A percentile compares a stretch with the other conserved stretches of the same genome.
phyloP scores from a whole-genome alignment of 2,888 invertebrate species.

The Patella pellucida region DNA sequence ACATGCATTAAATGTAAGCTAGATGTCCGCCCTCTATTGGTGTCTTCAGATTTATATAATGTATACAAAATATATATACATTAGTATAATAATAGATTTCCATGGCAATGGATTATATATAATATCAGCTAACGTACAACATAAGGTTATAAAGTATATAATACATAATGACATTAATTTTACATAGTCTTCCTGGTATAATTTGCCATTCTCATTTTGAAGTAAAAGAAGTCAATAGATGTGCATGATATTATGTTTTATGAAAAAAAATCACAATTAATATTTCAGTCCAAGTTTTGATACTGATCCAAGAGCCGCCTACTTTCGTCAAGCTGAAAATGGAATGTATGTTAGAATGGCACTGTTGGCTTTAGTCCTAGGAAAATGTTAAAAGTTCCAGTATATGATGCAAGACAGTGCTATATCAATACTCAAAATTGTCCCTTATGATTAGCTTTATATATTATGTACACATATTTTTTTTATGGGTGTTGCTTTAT shows the following conservation, averaged over 20 bases:
- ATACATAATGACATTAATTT: no score
- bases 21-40: no score
- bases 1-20: no score
- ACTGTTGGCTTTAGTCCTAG: conserved; percentile 78
- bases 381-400: conserved; percentile 42
- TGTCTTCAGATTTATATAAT: neutral
- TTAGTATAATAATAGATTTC: neutral
- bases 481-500: neutral
- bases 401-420: no score
- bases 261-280: neutral
- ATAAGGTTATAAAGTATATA: no score
- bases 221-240: no score
- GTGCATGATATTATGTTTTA: no score
- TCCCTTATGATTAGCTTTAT: neutral
- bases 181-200: no score
- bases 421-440: neutral
- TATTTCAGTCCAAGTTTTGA: conserved; percentile 87
- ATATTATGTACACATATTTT: neutral
- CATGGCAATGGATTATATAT: no score
- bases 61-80: neutral
- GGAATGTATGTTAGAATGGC: conserved; percentile 99
- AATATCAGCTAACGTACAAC: no score
- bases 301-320: conserved; percentile 95
- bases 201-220: no score
- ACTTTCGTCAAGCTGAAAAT: conserved; percentile 97